These are phyloP conservation scores for Drosophila prosaltans DNA, from an alignment of 1,140 invertebrate genomes.

Conservation along the genomic window DNA sequence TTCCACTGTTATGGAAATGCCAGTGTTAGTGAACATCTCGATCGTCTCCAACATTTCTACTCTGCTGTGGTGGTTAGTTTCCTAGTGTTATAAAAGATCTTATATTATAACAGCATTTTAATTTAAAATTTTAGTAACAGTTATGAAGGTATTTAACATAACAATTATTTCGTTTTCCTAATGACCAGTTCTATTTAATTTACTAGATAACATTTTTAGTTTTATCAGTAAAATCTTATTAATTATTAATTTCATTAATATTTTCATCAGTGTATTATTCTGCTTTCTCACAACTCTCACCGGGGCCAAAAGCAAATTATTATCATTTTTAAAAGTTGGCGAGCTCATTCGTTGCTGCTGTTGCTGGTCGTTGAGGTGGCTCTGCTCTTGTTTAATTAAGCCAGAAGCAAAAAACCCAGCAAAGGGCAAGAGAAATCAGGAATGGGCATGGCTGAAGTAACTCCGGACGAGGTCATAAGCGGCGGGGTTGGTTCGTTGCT, in stretches of 20 bases:
- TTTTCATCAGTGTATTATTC: conserved; percentile 17
- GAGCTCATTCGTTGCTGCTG: conserved; percentile 39
- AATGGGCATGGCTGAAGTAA: conserved; percentile 15
- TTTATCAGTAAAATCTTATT: too few species aligned
- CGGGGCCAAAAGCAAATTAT: conserved; percentile 61
- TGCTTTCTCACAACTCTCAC: conserved; percentile 25
- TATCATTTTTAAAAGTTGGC: conserved; percentile 76
- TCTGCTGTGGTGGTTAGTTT: too few species aligned
- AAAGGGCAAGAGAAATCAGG: conserved; percentile 2
- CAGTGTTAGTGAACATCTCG: too few species aligned
- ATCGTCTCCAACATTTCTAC: too few species aligned
- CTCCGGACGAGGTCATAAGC: conserved; percentile 45
- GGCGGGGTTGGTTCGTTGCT: not conserved
- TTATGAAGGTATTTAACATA: too few species aligned
- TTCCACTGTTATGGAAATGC: too few species aligned
- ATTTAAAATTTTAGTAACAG: too few species aligned
- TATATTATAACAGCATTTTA: too few species aligned
- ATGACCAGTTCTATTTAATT: too few species aligned
- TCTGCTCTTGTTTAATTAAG: conserved; percentile 78
- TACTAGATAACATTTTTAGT: too few species aligned
- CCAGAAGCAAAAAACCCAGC: conserved; percentile 37
- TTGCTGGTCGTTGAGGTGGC: conserved; percentile 62
- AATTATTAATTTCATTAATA: not conserved
- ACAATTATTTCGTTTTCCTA: too few species aligned
- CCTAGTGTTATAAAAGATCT: too few species aligned